Percentiles rank a stretch among this genome's conserved stretches.
Evolutionary conservation across 64 coral and sea anemone genomes (phyloP).

Genomic region (Montipora cactus): DNA sequence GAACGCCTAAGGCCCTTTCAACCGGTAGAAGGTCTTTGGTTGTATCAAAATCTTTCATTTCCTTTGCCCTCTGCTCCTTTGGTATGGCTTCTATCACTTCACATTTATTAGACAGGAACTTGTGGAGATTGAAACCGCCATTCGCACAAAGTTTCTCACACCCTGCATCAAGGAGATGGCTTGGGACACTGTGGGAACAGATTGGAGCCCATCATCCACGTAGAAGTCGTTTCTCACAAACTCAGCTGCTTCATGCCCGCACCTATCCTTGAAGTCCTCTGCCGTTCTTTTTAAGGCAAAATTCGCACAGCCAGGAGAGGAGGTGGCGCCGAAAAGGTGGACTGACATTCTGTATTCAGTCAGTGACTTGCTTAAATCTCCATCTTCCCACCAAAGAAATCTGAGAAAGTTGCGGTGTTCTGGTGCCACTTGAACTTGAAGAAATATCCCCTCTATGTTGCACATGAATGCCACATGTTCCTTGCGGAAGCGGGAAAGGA

Average conservation of each 20-base stretch:
- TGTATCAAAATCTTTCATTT: background rate
- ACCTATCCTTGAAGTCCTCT: background rate
- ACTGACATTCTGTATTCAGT: too few species aligned
- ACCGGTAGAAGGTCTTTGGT: background rate
- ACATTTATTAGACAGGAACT: background rate
- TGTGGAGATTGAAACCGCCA: background rate
- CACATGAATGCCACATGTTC: too few species aligned
- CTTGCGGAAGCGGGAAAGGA: too few species aligned
- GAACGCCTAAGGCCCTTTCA: background rate
- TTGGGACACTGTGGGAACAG: background rate
- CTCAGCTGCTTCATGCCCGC: background rate
- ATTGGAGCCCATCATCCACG: background rate
- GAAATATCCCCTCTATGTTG: too few species aligned
- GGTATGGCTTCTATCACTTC: background rate
- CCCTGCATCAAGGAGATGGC: background rate
- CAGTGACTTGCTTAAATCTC: too few species aligned
- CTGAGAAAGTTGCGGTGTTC: too few species aligned
- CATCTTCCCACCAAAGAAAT: too few species aligned
- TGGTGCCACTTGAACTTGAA: too few species aligned
- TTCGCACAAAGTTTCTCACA: background rate
- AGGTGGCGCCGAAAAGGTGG: too few species aligned
- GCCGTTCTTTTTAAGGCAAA: too few species aligned
- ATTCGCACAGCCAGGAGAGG: too few species aligned
- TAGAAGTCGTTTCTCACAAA: background rate
- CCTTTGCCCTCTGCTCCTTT: background rate